phyloP scores from a whole-genome alignment of 2,888 invertebrate genomes.

The Melitaea athalia region DNA sequence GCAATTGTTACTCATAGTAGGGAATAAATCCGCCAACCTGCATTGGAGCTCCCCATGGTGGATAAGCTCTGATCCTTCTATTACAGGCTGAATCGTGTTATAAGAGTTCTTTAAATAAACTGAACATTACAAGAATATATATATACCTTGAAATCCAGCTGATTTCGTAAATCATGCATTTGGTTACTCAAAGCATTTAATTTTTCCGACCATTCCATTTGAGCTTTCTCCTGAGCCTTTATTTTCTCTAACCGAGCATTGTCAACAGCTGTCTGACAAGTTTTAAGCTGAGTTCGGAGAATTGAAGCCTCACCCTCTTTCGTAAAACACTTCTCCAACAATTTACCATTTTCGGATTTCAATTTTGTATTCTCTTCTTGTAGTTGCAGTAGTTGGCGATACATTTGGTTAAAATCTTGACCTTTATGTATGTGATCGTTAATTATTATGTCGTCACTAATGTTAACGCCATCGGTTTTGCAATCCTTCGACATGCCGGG shows the following conservation, averaged over 20 bases:
- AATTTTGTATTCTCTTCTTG: slow-evolving; percentile 71
- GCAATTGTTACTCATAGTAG: no score
- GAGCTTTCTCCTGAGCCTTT: slow-evolving; percentile 70
- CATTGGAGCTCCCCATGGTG: no score
- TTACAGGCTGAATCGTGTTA: no score
- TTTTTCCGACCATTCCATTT: slow-evolving; percentile 79
- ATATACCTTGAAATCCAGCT: slow-evolving; percentile 82
- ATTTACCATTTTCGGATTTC: slow-evolving; percentile 71
- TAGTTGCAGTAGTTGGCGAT: slow-evolving; percentile 61
- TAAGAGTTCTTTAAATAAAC: neutral
- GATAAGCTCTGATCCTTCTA: no score
- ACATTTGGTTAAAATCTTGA: slow-evolving; percentile 60
- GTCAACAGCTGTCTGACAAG: slow-evolving; percentile 68
- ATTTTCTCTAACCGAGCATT: slow-evolving; percentile 71
- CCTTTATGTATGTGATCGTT: slow-evolving; percentile 63
- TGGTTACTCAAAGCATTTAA: slow-evolving; percentile 64
- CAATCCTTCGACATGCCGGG: slow-evolving; percentile 62
- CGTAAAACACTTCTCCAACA: slow-evolving; percentile 75
- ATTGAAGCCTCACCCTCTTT: slow-evolving; percentile 83
- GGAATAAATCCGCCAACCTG: no score
- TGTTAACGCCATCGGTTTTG: slow-evolving; percentile 45
- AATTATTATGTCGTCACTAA: slow-evolving; percentile 58
- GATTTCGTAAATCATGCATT: slow-evolving; percentile 71
- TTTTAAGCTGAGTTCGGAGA: slow-evolving; percentile 78
- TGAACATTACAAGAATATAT: neutral